These are phyloP conservation scores for Trissolcus japonicus DNA, from an alignment of 2,888 invertebrate genomes.

Conservation along the genomic window DNA sequence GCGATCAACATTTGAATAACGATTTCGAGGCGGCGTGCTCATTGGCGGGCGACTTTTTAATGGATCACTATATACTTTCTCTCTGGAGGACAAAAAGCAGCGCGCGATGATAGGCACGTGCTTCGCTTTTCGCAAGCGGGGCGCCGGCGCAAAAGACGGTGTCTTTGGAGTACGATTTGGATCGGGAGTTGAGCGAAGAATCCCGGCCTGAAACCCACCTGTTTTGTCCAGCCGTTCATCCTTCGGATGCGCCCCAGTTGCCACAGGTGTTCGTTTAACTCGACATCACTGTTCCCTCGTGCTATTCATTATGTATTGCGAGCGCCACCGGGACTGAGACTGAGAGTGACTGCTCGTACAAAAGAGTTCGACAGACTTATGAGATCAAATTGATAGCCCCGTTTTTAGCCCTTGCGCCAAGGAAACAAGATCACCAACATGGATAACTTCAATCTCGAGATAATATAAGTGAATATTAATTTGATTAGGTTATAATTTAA, in stretches of 20 bases:
- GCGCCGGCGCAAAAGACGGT: slow-evolving; percentile 51
- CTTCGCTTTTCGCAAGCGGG: slow-evolving; percentile 22
- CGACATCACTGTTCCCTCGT: slow-evolving; percentile 59
- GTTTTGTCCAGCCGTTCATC: slow-evolving; percentile 73
- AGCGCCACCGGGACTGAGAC: slow-evolving; percentile 60
- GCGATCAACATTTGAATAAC: slow-evolving; percentile 38
- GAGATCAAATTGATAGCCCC: slow-evolving; percentile 47
- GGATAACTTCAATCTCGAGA: slow-evolving; percentile 40
- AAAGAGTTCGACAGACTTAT: slow-evolving; percentile 53
- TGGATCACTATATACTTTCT: slow-evolving; percentile 36
- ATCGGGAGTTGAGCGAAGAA: slow-evolving; percentile 63
- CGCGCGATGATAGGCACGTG: slow-evolving; percentile 31
- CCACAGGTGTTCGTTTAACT: slow-evolving; percentile 74
- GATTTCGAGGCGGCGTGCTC: slow-evolving; percentile 15
- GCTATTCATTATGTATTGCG: slow-evolving; percentile 61
- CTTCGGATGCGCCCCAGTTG: slow-evolving; percentile 74
- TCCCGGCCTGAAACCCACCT: slow-evolving; percentile 71
- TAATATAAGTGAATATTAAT: slow-evolving; percentile 56
- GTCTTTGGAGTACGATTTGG: slow-evolving; percentile 45
- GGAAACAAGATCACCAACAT: slow-evolving; percentile 27
- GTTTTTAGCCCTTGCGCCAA: slow-evolving; percentile 28
- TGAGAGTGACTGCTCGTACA: slow-evolving; percentile 60
- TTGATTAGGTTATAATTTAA: slow-evolving; percentile 50
- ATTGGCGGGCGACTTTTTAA: slow-evolving; percentile 29
- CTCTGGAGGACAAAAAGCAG: slow-evolving; percentile 13